Base-by-base conservation (phyloP, 2,113 vertebrate species). In the Pogonocichla stellata region DNA sequence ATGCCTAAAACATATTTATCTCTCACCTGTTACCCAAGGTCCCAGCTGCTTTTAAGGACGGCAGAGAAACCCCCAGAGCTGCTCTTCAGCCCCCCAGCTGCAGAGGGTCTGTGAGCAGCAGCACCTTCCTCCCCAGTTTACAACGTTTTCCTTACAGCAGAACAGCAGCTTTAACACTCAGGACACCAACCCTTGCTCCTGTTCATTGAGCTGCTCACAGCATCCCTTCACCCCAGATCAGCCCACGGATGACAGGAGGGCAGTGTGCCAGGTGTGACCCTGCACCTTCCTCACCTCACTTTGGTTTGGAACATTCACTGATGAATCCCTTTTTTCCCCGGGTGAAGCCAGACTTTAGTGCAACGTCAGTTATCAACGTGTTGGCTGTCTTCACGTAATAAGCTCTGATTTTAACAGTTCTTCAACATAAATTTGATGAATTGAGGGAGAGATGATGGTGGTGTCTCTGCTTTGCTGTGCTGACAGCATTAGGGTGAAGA, bases 231-330 rank as follows among this genome's bases (percentile, higher is more conserved):
- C 45, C 25, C 1, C 18, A 40, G 19, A 20, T 20, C 17, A 53
- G 24, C 6, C 13, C 40, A 4, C 0, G 3, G 31, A 6, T 9
- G 29, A 11, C 33, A 7, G 0, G 4, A 2, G 47, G 14, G 18
- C 51, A 17, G 19, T 10, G n/a, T 10, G 23, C 40, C 20, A 7
- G 12, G 3, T 29, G 12, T 31, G 13, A 1, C 12, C 34, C 0
- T 24, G 17, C 5, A 7, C 6, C 0, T 15, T 61, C 22, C 43
- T 62, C 40, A n/a, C 1, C 19, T 24, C 15, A 5, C 5, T 33
- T n/a, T 7, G 48, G 26, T 1, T 19, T 36, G 50, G 12, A 9
- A 14, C n/a, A 6, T 12, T 2, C 5, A 0, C 3, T 17, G 19
- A 33, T 2, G 10, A 28, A 9, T 4, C 28, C 1, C 5, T 20